Evolutionary conservation across 2,797 vertebrate genomes (phyloP), one percentile per base, ranked within the genome.

Genomic region (Eidolon dupreanum): DNA sequence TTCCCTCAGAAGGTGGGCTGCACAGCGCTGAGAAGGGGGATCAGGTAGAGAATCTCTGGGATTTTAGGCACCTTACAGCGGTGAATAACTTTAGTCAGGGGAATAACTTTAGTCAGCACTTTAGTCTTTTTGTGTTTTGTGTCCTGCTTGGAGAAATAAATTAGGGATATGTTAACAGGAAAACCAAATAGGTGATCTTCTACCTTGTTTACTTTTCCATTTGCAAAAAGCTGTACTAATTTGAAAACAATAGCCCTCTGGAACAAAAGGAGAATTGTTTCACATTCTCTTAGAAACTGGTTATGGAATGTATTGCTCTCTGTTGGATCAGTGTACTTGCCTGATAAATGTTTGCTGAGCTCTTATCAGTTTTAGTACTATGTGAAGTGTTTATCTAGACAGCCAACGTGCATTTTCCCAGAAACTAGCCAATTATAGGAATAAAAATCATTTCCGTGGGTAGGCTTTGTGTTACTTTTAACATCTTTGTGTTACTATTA

Each of bases 261-360:
- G 86, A 90, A 90, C 70, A 94, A 96, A 94, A 0, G 41, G 85
- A 38, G 55, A 78, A 73, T 70, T 94, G 77, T 90, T 82, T 89
- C 71, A 38, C 13, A 12, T 78, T 90, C 57, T 94, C 38, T 90
- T 71, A 63, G 61, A 55, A 93, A 46, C 6, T 9, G 31, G 51
- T 74, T 38, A 49, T 19, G 85, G 70, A 86, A 77, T 28, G 41
- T 11, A 53, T 38, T 81, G 17, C 22, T 89, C 46, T 77, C 59
- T 63, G 51, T 49, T 84, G 43, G 61, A n/a, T 46, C 33, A 28
- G 57, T 93, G 61, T 78, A 41, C 33, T 55, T 88, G 73, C 33
- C 84, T 88, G 86, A 93, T 88, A 96, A 96, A 95, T 93, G 70
- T 75, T 93, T 94, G 78, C 43, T 93, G 77, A 92, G 33, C 38